phyloP scores from a whole-genome alignment of 2,888 invertebrate species.

The Pyrrhosoma nymphula region DNA sequence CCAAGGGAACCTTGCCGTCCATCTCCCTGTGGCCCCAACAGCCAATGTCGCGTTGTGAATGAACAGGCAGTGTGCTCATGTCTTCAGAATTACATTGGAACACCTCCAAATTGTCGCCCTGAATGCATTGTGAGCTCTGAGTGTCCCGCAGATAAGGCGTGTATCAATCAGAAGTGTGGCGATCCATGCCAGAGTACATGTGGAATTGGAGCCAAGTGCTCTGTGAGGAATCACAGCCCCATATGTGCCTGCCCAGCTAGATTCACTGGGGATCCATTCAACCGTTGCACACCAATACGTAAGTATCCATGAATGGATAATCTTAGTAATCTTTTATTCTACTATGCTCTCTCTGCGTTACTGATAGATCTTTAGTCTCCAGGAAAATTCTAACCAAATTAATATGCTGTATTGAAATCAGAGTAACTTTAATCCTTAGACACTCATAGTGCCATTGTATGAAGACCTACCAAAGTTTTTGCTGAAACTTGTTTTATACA shows the following conservation, averaged over 20 bases:
- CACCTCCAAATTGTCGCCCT: conserved; percentile 90
- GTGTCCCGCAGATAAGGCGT: conserved; percentile 89
- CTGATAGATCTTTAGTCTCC: not conserved
- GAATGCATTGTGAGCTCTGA: conserved; percentile 93
- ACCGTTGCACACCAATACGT: conserved; percentile 86
- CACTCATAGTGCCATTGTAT: too few species aligned
- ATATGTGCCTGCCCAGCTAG: conserved; percentile 92
- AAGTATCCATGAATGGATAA: conserved; percentile 76
- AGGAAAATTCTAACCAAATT: too few species aligned
- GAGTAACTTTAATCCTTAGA: too few species aligned
- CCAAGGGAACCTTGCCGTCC: conserved; percentile 82
- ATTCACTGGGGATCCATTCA: conserved; percentile 93
- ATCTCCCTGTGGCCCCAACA: conserved; percentile 88
- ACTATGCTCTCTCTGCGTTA: not conserved
- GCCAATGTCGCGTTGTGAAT: conserved; percentile 88
- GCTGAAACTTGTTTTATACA: too few species aligned
- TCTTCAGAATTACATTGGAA: conserved; percentile 87
- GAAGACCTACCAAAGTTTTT: too few species aligned
- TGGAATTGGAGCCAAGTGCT: conserved; percentile 91
- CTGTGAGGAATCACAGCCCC: conserved; percentile 91
- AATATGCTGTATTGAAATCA: too few species aligned
- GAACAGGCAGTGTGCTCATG: conserved; percentile 92
- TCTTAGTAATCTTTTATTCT: not conserved
- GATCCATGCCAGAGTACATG: conserved; percentile 94
- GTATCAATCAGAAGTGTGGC: conserved; percentile 90